Evolutionary conservation across 1,140 invertebrate genomes (phyloP).

Genomic region (Hydropsyche tenuis): DNA sequence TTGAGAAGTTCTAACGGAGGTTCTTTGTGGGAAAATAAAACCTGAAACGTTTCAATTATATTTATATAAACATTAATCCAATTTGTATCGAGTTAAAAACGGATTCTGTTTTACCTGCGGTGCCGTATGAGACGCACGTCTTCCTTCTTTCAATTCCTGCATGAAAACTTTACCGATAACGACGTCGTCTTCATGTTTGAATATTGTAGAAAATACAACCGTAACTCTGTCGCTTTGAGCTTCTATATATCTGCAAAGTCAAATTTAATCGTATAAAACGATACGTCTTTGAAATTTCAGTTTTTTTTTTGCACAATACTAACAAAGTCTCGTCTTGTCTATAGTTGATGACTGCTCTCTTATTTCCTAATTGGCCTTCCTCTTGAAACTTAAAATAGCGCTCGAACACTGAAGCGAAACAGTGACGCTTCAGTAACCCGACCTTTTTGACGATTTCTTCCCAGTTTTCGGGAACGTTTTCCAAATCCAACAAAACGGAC

Average conservation of each 20-base stretch:
- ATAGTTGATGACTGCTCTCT: constrained; percentile 97
- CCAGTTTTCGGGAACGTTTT: constrained; percentile 90
- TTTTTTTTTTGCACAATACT: constrained; percentile 56
- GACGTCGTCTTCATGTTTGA: constrained; percentile 98
- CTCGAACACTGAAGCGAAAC: constrained; percentile 99
- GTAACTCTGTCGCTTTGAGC: constrained; percentile 98
- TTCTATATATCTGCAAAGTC: constrained; percentile 86
- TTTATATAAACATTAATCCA: too few species aligned
- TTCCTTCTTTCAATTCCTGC: constrained; percentile 98
- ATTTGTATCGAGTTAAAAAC: too few species aligned
- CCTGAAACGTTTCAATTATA: constrained; percentile 64
- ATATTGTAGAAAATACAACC: constrained; percentile 98
- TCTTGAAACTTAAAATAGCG: constrained; percentile 99
- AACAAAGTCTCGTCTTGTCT: constrained; percentile 99
- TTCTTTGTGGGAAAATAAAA: constrained; percentile 93
- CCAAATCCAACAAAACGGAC: constrained; percentile 91
- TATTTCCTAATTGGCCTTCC: constrained; percentile 85
- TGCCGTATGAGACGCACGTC: constrained; percentile 94
- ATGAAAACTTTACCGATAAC: constrained; percentile 99
- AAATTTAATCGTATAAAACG: neutral
- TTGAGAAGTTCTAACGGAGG: constrained; percentile 94
- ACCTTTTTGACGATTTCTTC: constrained; percentile 90
- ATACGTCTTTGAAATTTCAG: neutral
- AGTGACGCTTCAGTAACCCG: constrained; percentile 95
- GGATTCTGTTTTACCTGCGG: constrained; percentile 73